Percentiles rank a stretch among this genome's conserved stretches.
These are phyloP conservation scores for Elaphurus davidianus DNA, from an alignment of 2,113 vertebrate species.

Conservation along the genomic window DNA sequence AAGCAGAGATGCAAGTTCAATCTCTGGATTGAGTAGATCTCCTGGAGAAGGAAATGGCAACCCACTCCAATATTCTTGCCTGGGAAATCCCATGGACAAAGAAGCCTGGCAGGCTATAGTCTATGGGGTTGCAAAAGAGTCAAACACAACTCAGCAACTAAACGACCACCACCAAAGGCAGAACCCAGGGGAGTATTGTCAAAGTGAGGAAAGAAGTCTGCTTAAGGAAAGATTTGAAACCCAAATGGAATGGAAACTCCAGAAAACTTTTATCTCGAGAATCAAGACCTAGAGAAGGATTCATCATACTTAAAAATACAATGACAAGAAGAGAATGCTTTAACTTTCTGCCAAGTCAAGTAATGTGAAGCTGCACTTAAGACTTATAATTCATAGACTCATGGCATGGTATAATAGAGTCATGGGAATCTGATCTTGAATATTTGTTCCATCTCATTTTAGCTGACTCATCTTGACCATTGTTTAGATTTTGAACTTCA, in stretches of 20 bases:
- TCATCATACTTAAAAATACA: background rate
- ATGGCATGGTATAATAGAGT: background rate
- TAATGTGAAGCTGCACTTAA: background rate
- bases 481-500: background rate
- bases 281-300: background rate
- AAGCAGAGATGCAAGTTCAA: background rate
- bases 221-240: background rate
- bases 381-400: background rate
- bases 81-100: background rate
- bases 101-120: background rate
- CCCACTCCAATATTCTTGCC: background rate
- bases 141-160: background rate
- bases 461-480: background rate
- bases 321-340: background rate
- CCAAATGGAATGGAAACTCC: background rate
- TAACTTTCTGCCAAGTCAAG: background rate
- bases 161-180: background rate
- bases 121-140: background rate
- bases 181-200: background rate
- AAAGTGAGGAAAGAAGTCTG: background rate
- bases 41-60: background rate
- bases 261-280: background rate
- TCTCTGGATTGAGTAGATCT: background rate
- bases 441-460: background rate
- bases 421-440: background rate